Evolutionary conservation across 2,113 vertebrate genomes (phyloP).

Genomic region (Sigmodon hispidus): DNA sequence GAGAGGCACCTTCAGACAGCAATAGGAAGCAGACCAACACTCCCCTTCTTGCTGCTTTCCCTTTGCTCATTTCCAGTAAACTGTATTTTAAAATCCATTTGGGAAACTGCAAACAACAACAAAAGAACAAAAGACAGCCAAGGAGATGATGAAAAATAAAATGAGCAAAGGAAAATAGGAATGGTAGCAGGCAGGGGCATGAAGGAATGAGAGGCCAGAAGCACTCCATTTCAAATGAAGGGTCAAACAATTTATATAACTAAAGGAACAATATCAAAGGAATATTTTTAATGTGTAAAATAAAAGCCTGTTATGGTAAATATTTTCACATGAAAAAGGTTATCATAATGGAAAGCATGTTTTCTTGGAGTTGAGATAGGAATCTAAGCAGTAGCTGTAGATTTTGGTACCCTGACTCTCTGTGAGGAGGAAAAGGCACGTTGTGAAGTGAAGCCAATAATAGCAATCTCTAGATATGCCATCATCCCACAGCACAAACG

Average conservation of each 20-base stretch:
- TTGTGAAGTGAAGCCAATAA: not conserved
- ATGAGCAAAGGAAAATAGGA: not conserved
- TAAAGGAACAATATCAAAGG: slow-evolving; percentile 10
- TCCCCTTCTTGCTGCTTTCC: not conserved
- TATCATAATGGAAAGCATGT: not conserved
- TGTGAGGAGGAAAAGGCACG: not conserved
- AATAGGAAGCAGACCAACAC: not conserved
- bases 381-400: not conserved
- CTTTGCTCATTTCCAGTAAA: not conserved
- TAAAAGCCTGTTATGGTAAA: not conserved
- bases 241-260: not conserved
- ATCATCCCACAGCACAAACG: not conserved
- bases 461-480: slow-evolving; percentile 17
- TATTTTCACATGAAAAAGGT: not conserved
- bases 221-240: not conserved
- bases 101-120: not conserved
- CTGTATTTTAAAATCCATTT: not conserved
- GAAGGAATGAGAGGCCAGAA: not conserved
- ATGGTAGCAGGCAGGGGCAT: not conserved
- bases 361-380: not conserved
- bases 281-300: not conserved
- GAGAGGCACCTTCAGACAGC: not conserved
- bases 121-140: not conserved
- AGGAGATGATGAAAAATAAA: not conserved
- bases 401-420: not conserved